These are phyloP conservation scores for Girardinichthys multiradiatus DNA, from an alignment of 2,113 vertebrate genomes.

Conservation along the genomic window DNA sequence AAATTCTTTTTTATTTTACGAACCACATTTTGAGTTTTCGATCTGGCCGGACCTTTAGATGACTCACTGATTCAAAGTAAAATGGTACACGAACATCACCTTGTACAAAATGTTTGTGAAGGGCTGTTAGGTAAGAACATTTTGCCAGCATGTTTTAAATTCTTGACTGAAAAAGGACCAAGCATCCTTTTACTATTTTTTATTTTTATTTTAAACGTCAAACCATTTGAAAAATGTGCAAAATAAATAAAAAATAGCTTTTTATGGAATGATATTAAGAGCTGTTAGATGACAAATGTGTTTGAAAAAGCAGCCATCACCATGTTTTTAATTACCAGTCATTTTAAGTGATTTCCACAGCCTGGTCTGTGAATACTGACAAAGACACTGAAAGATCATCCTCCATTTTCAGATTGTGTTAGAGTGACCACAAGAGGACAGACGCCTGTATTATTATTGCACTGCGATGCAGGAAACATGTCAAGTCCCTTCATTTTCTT, in stretches of 20 bases:
- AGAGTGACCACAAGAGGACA: conserved; percentile 78
- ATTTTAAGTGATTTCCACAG: neutral
- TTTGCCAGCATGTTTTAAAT: conserved; percentile 6
- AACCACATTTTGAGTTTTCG: conserved; percentile 3
- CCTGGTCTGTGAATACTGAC: neutral
- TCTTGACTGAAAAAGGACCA: neutral
- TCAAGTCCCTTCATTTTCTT: neutral
- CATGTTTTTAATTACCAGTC: too few species aligned
- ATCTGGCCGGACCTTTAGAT: conserved; percentile 18
- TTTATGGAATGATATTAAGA: neutral
- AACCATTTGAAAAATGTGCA: too few species aligned
- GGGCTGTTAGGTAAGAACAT: conserved; percentile 42
- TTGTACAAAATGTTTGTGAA: conserved; percentile 30
- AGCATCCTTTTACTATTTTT: too few species aligned
- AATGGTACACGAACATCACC: conserved; percentile 51
- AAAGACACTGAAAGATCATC: conserved; percentile 47
- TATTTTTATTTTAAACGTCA: too few species aligned
- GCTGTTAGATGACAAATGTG: too few species aligned
- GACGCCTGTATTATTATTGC: conserved; percentile 57
- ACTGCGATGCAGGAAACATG: conserved; percentile 19
- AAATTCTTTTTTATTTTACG: neutral
- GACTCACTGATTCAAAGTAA: conserved; percentile 46
- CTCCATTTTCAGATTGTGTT: conserved; percentile 61
- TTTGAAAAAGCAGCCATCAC: too few species aligned
- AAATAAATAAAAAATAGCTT: neutral